These are phyloP conservation scores for Physeter macrocephalus DNA, from an alignment of 2,113 vertebrate species.

Conservation along the genomic window DNA sequence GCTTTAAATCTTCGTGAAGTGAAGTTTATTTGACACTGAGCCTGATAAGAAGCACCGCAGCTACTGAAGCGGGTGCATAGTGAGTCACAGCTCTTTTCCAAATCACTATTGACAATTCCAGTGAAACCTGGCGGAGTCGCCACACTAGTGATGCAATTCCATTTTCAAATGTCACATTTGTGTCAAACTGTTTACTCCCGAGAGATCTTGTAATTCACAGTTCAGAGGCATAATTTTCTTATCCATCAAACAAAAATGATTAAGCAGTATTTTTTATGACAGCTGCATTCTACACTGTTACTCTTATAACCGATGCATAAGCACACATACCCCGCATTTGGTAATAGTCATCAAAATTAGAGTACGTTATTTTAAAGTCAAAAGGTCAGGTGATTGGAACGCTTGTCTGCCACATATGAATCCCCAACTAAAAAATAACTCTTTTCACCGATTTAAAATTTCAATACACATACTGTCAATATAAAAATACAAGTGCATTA, in stretches of 20 bases:
- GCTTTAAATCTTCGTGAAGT: conserved; percentile 39
- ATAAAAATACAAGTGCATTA: background rate
- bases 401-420: background rate
- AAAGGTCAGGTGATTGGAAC: background rate
- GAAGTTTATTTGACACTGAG: conserved; percentile 43
- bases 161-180: conserved; percentile 39
- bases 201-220: conserved; percentile 35
- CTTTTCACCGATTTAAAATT: background rate
- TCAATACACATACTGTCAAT: background rate
- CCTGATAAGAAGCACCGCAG: conserved; percentile 45
- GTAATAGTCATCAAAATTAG: background rate
- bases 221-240: conserved; percentile 37
- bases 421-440: background rate
- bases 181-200: conserved; percentile 32
- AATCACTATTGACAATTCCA: background rate
- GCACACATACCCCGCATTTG: background rate
- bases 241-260: conserved; percentile 28
- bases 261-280: background rate
- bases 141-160: background rate
- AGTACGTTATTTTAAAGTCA: conserved; percentile 6
- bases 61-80: background rate
- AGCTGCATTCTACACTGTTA: background rate
- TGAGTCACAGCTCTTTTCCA: background rate
- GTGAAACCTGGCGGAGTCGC: background rate
- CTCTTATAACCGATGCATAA: background rate